Evolutionary conservation across 1,140 invertebrate genomes (phyloP), one percentile per base, ranked within the genome.

Genomic region (Rhizoglyphus robini): DNA sequence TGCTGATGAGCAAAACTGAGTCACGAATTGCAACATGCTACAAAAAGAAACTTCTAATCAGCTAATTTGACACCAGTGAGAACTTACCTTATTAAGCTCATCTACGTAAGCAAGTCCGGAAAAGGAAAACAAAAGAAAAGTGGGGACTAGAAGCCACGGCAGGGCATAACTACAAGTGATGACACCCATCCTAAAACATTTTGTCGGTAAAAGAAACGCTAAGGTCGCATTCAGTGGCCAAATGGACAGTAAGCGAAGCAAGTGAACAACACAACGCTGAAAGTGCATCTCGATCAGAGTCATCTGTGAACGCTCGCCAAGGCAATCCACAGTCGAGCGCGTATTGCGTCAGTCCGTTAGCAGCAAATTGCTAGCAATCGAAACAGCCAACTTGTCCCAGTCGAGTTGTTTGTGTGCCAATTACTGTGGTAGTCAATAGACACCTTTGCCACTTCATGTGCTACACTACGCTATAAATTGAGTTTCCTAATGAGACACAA

Each of bases 1-100:
- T 96, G 18, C 90, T 90, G 72, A 96, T 85, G 67, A 96, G 81
- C 62, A 96, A 75, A 20, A 68, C 63, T 23, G 67, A 59, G 8
- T 70, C 69, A 23, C 67, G 46, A 62, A 69, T 51, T 49, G 68
- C 65, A 27, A 69, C 60, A 49, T 68, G 63, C 51, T 65, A 4
- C 3, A 11, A 34, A 48, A 4, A 30, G 4, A 11, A 64, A 64
- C 25, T 54, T 23, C 8, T 11, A 49, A 64, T 49, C 4, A 49
- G 31, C 25, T 59, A 8, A 54, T 27, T 27, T 54, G 23, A 54
- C 20, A 20, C 23, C 51, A 54, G n/a, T n/a, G n/a, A n/a, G n/a
- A n/a, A n/a, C 51, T 54, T 54, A 54, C 51, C 51, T 54, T 54
- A 23, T 54, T 54, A 15, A 54, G 8, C 51, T 54, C 51, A 8